Evolutionary conservation across 2,797 vertebrate species (phyloP).

Genomic region (Gastrophryne carolinensis): DNA sequence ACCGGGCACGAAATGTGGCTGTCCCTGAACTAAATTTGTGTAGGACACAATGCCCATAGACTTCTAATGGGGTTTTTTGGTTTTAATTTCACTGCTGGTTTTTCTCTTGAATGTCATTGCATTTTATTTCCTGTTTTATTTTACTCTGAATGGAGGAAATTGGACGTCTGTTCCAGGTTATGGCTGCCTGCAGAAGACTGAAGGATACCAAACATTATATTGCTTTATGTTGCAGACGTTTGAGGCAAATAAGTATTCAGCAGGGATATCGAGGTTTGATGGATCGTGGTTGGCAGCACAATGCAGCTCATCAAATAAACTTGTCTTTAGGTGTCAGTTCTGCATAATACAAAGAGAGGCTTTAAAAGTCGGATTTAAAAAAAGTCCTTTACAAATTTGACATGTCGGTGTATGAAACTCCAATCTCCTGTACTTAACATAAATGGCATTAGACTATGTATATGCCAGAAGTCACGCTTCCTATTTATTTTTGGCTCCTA

Average conservation of each 20-base stretch:
- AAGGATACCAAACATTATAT: background rate
- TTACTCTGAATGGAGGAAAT: background rate
- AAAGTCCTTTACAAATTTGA: conserved; percentile 33
- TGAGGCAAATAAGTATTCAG: conserved; percentile 1
- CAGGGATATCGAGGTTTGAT: conserved; percentile 24
- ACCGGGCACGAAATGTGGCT: too few species aligned
- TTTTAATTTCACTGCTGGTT: too few species aligned
- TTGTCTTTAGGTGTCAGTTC: conserved; percentile 47
- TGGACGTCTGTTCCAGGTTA: background rate
- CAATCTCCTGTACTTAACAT: conserved; percentile 27
- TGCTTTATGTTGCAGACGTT: background rate
- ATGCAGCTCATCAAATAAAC: conserved; percentile 49
- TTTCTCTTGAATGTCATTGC: too few species aligned
- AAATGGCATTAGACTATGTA: conserved; percentile 10
- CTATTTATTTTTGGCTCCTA: background rate
- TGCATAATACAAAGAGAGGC: conserved; percentile 45
- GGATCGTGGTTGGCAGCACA: conserved; percentile 43
- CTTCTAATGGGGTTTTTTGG: too few species aligned
- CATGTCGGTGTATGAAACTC: conserved; percentile 19
- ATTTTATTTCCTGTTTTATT: background rate
- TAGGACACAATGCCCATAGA: too few species aligned
- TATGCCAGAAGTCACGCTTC: background rate
- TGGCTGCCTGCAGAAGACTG: background rate
- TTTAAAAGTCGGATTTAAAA: conserved; percentile 38
- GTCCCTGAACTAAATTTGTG: too few species aligned